phyloP scores from a whole-genome alignment of 2,888 invertebrate genomes.

The Heteropelma amictum region DNA sequence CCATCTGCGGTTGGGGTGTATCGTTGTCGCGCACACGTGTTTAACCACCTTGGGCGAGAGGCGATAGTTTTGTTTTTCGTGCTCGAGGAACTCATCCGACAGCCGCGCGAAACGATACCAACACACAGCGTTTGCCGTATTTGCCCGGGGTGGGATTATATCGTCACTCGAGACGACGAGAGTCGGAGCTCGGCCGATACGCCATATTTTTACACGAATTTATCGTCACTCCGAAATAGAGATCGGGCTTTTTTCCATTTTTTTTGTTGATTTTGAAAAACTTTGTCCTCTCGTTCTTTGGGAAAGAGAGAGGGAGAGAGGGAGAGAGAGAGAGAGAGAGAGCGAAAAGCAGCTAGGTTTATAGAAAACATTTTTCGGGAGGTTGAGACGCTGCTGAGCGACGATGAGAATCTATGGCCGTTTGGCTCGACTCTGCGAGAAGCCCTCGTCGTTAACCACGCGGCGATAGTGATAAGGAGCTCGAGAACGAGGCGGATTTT shows the following conservation, averaged over 20 bases:
- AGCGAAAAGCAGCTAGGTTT: too few species aligned
- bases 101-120: conserved; percentile 25
- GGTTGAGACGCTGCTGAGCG: too few species aligned
- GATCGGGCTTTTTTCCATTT: too few species aligned
- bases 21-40: conserved; percentile 7
- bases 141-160: conserved; percentile 31
- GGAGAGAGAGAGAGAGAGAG: too few species aligned
- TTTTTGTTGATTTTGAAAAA: too few species aligned
- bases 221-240: background rate
- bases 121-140: conserved; percentile 28
- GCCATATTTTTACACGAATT: conserved; percentile 24
- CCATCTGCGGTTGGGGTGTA: conserved; percentile 6
- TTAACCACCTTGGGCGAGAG: conserved; percentile 39
- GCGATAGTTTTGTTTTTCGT: conserved; percentile 24
- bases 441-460: conserved; percentile 57
- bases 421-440: conserved; percentile 13
- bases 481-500: conserved; percentile 21
- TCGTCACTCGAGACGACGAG: conserved; percentile 35
- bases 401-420: too few species aligned
- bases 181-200: conserved; percentile 23
- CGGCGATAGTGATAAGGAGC: conserved; percentile 58
- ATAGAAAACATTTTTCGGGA: too few species aligned
- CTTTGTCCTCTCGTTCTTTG: too few species aligned
- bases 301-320: too few species aligned
- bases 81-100: conserved; percentile 37